Base-by-base conservation (phyloP, 2,888 invertebrate species). In the Lysandra bellargus region DNA sequence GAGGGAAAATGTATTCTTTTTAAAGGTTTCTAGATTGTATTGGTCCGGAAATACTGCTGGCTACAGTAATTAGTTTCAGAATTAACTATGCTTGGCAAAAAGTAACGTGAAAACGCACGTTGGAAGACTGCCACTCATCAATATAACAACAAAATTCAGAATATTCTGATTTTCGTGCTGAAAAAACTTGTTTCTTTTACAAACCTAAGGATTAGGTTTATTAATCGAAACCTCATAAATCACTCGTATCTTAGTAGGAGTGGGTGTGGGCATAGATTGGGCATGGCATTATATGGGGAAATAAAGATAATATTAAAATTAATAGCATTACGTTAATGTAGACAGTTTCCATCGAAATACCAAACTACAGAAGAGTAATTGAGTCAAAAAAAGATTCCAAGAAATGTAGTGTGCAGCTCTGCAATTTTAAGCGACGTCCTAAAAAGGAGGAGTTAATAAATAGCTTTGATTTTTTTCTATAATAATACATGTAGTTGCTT, bases 191-290 rank as follows among this genome's bases (percentile, higher is more conserved):
- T 4, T 14, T 33, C 12, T 33, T 69, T 69, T 37, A 14, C 9
- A 37, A 14, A 5, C 69, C 12, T 37, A 1, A 37, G 69, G 33
- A 69, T 69, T 69, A 69, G 14, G 37, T 74, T 44, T 44, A n/a
- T 74, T 74, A 74, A 44, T 74, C 53, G 78, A 49, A 73, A 64
- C 79, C 80, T 80, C 76, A 82, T 82, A 82, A 82, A 82, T 82
- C 83, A 83, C 80, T 80, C 23, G 61, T 72, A 76, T 76, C 77
- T 76, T 76, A 49, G 85, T 86, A 80, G 85, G 86, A 82, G 84
- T 83, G 81, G 81, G 78, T 78, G 81, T 81, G 83, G 83, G 84
- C 84, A 83, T 83, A 83, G 78, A 83, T 82, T 82, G 82, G 82
- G 81, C 76, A 76, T 57, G 57, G 23, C 75, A 82, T 83, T 84